Percentiles rank a stretch among this genome's conserved stretches.
phyloP scores from a whole-genome alignment of 2,113 vertebrate genomes.

The Rhombomys opimus region DNA sequence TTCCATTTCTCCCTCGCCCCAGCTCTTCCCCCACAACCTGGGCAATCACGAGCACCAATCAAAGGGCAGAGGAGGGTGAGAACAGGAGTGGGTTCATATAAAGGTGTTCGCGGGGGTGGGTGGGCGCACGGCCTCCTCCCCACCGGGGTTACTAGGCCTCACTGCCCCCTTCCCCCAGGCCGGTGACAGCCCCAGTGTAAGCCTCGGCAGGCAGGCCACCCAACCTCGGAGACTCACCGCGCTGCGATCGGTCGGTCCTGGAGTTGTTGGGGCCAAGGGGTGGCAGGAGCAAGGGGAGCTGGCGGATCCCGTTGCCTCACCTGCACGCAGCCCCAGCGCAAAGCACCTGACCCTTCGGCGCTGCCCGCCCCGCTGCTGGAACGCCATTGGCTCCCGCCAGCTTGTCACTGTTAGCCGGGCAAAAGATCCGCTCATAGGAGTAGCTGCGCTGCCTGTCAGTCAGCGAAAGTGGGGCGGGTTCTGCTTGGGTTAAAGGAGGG shows the following conservation, averaged over 20 bases:
- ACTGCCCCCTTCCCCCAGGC: not conserved
- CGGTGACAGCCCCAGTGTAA: not conserved
- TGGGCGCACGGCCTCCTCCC: not conserved
- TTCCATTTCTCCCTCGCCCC: not conserved
- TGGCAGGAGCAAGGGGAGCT: rapidly evolving
- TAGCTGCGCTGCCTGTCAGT: slow-evolving; percentile 52
- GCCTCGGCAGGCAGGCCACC: not conserved
- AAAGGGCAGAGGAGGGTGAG: not conserved
- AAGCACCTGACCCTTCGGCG: slow-evolving; percentile 51
- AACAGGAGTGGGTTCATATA: not conserved
- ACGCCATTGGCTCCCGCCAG: slow-evolving; percentile 47
- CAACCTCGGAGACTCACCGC: slow-evolving; percentile 21
- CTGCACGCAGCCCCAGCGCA: not conserved
- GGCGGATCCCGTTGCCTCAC: not conserved
- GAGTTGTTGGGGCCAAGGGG: not conserved
- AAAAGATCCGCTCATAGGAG: not conserved
- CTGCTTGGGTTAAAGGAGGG: not conserved
- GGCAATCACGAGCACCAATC: not conserved
- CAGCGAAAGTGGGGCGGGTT: not conserved
- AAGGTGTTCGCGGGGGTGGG: not conserved
- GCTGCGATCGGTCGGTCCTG: not conserved
- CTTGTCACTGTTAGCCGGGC: not conserved
- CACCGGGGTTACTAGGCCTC: not conserved
- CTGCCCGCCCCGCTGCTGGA: slow-evolving; percentile 5
- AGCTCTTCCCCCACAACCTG: not conserved